Conservation (phyloP, 2,113 vertebrate species). For the Promerops cafer region DNA sequence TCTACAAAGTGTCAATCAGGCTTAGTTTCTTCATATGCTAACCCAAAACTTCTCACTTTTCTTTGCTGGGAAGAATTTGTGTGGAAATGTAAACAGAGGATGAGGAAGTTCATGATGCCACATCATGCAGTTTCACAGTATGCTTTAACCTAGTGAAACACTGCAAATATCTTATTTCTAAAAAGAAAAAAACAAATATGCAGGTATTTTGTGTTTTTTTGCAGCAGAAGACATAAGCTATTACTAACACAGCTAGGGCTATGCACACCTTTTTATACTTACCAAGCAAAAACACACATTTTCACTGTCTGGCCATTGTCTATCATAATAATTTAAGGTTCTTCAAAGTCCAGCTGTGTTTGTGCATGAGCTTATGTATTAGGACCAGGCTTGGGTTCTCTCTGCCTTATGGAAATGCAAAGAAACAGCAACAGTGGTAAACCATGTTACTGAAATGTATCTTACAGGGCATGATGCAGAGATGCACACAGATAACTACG, state of each 20-base stretch:
- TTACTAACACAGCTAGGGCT: not conserved
- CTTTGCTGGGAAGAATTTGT: constrained; percentile 13
- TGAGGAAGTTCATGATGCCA: not conserved
- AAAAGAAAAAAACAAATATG: not conserved
- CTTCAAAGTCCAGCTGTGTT: not conserved
- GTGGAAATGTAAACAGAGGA: constrained; percentile 26
- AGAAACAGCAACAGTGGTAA: not conserved
- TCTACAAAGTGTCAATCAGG: not conserved
- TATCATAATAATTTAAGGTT: not conserved
- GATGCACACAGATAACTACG: not conserved
- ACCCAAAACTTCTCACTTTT: constrained; percentile 9
- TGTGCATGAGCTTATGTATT: not conserved
- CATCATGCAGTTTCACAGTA: not conserved
- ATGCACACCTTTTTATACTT: not conserved
- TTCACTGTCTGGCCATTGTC: not conserved
- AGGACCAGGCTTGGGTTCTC: not conserved
- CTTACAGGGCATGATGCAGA: not conserved
- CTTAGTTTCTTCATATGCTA: not conserved
- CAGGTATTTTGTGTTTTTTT: not conserved
- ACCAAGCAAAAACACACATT: not conserved
- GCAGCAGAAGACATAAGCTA: not conserved
- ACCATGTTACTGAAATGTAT: not conserved
- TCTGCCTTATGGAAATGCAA: not conserved
- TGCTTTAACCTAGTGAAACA: not conserved
- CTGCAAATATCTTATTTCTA: not conserved